Evolutionary conservation across 2,113 vertebrate genomes (phyloP), one percentile per base, ranked within the genome.

Genomic region (Gymnogyps californianus): DNA sequence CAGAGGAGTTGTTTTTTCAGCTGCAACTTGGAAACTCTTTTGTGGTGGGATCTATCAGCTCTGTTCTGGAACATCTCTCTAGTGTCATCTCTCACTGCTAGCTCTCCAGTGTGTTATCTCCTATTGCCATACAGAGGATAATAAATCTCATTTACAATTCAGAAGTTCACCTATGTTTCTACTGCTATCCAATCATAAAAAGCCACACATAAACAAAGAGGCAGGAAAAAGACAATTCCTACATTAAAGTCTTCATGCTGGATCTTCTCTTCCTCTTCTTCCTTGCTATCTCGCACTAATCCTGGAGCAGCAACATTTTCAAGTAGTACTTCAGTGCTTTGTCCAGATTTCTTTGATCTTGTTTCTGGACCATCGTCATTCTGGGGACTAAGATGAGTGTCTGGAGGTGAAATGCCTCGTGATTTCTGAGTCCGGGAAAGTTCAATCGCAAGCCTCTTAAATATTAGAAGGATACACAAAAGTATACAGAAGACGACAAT

Each of bases 181-280:
- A 9, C 2, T 75, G 62, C 61, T 82, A 28, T 38, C 29, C 84
- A 54, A 58, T 6, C 58, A 62, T 31, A 83, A 77, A 74, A 59
- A 67, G 59, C 32, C 47, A 51, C 42, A 80, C 21, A 81, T 9
- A 58, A 86, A 88, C 72, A 71, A 75, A 89, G 74, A 64, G 18
- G 26, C 29, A 75, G n/a, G 20, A 81, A 74, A 42, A 44, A 52
- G 19, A 36, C 9, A 87, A 93, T 38, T 76, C 99, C 98, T 98
- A 99, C 99, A 71, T 99, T 99, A 7, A 99, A 99, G 77, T 99
- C 99, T 77, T 99, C 99, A 20, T 99, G 99, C 66, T 98, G 99
- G 15, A 98, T 98, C 96, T 99, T 99, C 91, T 99, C 99, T 29
- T 99, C 99, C 54, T 99, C 99, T 29, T 98, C 98, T 44, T 96